These are phyloP conservation scores for Eupithecia abbreviata DNA, from an alignment of 2,888 invertebrate genomes.

Conservation along the genomic window DNA sequence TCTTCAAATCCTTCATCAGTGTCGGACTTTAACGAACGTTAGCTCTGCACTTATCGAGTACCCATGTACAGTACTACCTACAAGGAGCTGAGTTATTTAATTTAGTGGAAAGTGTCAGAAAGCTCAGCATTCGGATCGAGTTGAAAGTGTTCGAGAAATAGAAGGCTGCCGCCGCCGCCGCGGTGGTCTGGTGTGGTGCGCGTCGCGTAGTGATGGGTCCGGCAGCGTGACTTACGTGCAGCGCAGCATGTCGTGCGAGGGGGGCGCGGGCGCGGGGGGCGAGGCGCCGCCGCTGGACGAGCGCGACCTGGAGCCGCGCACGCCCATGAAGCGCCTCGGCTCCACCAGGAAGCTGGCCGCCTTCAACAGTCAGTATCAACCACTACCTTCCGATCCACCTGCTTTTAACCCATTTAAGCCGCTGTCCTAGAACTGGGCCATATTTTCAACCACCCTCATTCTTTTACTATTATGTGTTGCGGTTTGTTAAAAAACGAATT, in stretches of 20 bases:
- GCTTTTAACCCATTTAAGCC: too few relatives aligned
- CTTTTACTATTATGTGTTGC: too few relatives aligned
- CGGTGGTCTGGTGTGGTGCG: neutral
- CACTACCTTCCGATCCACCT: neutral
- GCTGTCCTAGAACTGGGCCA: too few relatives aligned
- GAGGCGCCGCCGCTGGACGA: conserved; percentile 92
- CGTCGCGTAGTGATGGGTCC: neutral
- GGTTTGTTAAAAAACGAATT: too few relatives aligned
- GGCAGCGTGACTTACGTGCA: neutral
- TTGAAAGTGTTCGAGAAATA: neutral
- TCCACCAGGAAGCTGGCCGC: conserved; percentile 91
- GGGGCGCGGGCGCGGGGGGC: conserved; percentile 87
- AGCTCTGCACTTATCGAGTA: neutral
- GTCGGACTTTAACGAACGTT: neutral
- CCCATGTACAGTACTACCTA: too few relatives aligned
- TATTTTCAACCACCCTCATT: too few relatives aligned
- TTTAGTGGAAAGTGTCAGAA: neutral
- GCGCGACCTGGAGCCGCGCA: conserved; percentile 89
- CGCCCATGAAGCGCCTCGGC: conserved; percentile 91
- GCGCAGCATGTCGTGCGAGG: neutral
- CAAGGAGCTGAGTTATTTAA: neutral
- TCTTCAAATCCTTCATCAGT: neutral
- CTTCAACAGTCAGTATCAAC: conserved; percentile 88
- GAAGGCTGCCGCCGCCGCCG: neutral
- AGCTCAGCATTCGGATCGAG: neutral